phyloP scores from a whole-genome alignment of 2,888 invertebrate genomes.

The Drosophila limbata region DNA sequence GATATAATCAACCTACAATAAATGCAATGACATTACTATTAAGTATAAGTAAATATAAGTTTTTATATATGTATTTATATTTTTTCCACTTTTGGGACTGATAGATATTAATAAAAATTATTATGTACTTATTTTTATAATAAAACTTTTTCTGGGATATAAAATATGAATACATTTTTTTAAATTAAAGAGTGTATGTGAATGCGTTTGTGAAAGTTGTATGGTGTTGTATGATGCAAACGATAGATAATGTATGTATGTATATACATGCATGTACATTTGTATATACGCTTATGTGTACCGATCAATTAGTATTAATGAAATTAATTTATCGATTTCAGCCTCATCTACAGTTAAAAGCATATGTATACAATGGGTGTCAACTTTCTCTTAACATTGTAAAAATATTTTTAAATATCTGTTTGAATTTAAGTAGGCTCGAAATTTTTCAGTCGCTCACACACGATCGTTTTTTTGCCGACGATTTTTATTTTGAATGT shows the following conservation, averaged over 20 bases:
- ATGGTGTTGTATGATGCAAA: conserved; percentile 8
- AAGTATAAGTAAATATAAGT: conserved; percentile 28
- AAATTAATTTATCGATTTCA: conserved; percentile 40
- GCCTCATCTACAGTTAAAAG: conserved; percentile 50
- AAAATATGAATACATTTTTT: conserved; percentile 18
- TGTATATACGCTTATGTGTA: conserved; percentile 25
- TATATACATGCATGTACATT: conserved; percentile 28
- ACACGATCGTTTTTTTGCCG: not conserved
- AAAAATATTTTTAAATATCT: conserved; percentile 2
- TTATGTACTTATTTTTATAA: conserved; percentile 9
- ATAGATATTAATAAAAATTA: conserved; percentile 19
- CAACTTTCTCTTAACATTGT: not conserved
- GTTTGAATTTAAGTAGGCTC: not conserved
- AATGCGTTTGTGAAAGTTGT: not conserved
- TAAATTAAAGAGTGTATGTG: conserved; percentile 9
- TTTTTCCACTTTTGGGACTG: conserved; percentile 15
- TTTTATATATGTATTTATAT: conserved; percentile 14
- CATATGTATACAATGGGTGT: conserved; percentile 22
- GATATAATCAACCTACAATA: conserved; percentile 49
- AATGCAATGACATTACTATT: conserved; percentile 36
- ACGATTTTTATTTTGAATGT: not conserved
- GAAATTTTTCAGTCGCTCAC: not conserved
- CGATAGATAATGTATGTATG: conserved; percentile 16
- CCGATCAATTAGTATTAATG: conserved; percentile 22
- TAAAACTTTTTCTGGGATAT: conserved; percentile 8